These are phyloP conservation scores for Psylliodes chrysocephalus DNA, from an alignment of 2,888 invertebrate genomes.

Conservation along the genomic window DNA sequence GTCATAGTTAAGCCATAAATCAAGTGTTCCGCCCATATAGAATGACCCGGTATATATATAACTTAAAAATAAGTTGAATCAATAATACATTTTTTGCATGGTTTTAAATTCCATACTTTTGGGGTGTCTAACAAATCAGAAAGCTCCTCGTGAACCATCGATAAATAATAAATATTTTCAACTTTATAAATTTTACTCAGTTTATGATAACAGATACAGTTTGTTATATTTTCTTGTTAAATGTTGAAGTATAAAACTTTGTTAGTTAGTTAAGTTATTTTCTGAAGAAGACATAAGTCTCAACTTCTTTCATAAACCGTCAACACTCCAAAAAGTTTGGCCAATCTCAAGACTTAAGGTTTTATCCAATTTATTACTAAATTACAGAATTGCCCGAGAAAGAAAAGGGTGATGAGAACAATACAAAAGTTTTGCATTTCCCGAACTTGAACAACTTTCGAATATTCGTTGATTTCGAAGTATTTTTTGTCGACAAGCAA, in stretches of 20 bases:
- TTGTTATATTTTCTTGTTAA: slow-evolving; percentile 7
- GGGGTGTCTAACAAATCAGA: too few species aligned
- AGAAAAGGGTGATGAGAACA: slow-evolving; percentile 26
- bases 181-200: neutral
- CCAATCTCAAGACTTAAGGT: slow-evolving; percentile 31
- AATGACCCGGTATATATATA: too few species aligned
- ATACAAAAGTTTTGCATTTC: slow-evolving; percentile 31
- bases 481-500: slow-evolving; percentile 6
- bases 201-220: neutral
- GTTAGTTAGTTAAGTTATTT: slow-evolving; percentile 1
- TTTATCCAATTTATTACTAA: slow-evolving; percentile 38
- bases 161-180: too few species aligned
- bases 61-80: too few species aligned
- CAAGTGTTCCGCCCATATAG: too few species aligned
- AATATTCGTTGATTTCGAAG: slow-evolving; percentile 15
- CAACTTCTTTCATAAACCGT: slow-evolving; percentile 15
- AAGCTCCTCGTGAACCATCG: too few species aligned
- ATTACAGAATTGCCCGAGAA: slow-evolving; percentile 36
- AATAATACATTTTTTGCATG: too few species aligned
- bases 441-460: neutral
- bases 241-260: slow-evolving; percentile 2
- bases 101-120: too few species aligned
- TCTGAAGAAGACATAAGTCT: slow-evolving; percentile 11
- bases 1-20: too few species aligned
- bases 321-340: slow-evolving; percentile 27